These are phyloP conservation scores for Nephrotoma appendiculata DNA, from an alignment of 2,888 invertebrate genomes.

Conservation along the genomic window DNA sequence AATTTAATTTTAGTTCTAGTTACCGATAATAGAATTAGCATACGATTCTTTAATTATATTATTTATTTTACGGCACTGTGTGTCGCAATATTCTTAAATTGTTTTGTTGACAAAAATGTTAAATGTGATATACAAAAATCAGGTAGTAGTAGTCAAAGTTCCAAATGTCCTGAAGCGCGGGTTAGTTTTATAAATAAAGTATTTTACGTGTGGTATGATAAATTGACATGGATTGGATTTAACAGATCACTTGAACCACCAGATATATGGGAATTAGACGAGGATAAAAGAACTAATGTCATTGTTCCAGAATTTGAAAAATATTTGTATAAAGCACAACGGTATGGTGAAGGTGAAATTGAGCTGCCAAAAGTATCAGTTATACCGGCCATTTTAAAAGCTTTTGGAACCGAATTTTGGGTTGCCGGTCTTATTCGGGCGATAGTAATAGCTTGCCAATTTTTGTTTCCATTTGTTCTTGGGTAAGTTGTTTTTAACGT, in stretches of 20 bases:
- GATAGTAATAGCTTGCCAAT: not conserved
- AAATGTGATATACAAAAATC: not conserved
- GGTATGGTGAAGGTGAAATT: constrained; percentile 14
- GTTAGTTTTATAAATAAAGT: constrained; percentile 16
- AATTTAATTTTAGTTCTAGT: not conserved
- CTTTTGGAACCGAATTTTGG: constrained; percentile 10
- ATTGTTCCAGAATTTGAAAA: constrained; percentile 27
- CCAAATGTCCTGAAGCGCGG: constrained; percentile 37
- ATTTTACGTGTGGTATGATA: constrained; percentile 41
- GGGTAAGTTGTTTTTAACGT: constrained; percentile 11
- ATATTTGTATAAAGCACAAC: constrained; percentile 24
- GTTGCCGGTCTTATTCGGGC: constrained; percentile 7
- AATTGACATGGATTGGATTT: constrained; percentile 35
- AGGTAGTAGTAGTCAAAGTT: constrained; percentile 23
- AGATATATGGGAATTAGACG: constrained; percentile 40
- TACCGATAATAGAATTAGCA: not conserved
- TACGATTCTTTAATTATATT: not conserved
- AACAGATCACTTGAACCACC: constrained; percentile 33
- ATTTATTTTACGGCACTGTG: not conserved
- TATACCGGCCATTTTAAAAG: constrained; percentile 8
- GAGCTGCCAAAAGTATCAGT: not conserved
- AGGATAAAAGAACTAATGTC: constrained; percentile 27
- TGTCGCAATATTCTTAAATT: not conserved
- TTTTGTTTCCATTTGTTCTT: constrained; percentile 6
- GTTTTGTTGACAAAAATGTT: constrained; percentile 1